Conservation (phyloP, 2,797 vertebrate genomes). For the Leuciscus waleckii region DNA sequence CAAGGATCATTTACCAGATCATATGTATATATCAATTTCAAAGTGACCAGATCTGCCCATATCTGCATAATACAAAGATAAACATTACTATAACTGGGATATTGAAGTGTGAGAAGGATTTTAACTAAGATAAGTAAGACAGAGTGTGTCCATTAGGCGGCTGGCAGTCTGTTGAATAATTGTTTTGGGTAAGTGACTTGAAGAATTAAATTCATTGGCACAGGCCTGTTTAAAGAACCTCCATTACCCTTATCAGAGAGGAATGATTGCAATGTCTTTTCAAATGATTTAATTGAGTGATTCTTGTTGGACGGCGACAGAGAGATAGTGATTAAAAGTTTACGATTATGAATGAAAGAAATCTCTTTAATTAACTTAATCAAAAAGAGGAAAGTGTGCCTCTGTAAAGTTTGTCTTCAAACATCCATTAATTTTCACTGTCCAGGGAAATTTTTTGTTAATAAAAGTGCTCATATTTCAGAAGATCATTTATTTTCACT, state of each 20-base stretch:
- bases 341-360: slow-evolving; percentile 21
- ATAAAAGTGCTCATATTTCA: slow-evolving; percentile 61
- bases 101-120: slow-evolving; percentile 68
- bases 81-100: slow-evolving; percentile 66
- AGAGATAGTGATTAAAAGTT: slow-evolving; percentile 24
- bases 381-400: slow-evolving; percentile 2
- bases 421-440: not conserved
- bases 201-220: slow-evolving; percentile 50
- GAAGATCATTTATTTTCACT: slow-evolving; percentile 37
- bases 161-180: slow-evolving; percentile 64
- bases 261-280: slow-evolving; percentile 17
- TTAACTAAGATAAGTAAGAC: slow-evolving; percentile 69
- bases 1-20: not conserved
- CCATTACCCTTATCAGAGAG: slow-evolving; percentile 38
- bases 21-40: not conserved
- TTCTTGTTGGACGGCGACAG: not conserved
- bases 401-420: slow-evolving; percentile 20
- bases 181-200: slow-evolving; percentile 50
- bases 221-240: slow-evolving; percentile 40
- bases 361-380: slow-evolving; percentile 13
- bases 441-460: slow-evolving; percentile 32
- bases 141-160: slow-evolving; percentile 73
- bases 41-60: slow-evolving; percentile 1
- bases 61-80: slow-evolving; percentile 50
- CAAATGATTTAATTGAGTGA: slow-evolving; percentile 32